phyloP scores from a whole-genome alignment of 2,113 vertebrate genomes.

The Jaculus jaculus region DNA sequence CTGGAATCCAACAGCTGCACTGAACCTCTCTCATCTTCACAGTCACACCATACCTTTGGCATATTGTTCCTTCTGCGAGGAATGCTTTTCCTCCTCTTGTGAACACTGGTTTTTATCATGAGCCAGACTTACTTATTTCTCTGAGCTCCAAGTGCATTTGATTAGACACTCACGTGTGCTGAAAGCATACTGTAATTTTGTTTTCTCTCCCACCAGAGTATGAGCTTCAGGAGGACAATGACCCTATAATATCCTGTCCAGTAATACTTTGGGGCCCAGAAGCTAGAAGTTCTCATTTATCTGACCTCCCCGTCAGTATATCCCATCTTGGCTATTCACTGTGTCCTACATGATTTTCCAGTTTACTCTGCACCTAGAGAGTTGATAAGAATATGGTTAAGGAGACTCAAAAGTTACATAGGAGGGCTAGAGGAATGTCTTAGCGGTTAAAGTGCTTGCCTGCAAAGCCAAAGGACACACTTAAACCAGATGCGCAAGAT shows the following conservation, averaged over 20 bases:
- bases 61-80: neutral
- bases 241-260: neutral
- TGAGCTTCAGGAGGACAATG: neutral
- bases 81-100: conserved; percentile 46
- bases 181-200: neutral
- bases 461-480: too few species aligned
- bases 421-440: neutral
- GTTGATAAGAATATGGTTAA: conserved; percentile 23
- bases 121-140: conserved; percentile 39
- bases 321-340: neutral
- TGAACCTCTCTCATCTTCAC: neutral
- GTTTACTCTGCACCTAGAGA: neutral
- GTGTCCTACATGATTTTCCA: neutral
- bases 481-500: too few species aligned
- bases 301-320: neutral
- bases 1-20: neutral
- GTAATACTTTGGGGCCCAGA: neutral
- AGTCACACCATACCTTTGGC: neutral
- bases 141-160: neutral
- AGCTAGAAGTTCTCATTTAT: neutral
- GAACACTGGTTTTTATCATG: neutral
- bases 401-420: neutral
- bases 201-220: neutral
- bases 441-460: too few species aligned
- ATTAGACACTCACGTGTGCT: neutral